Conservation (phyloP, 2,888 invertebrate genomes). For the Rutpela maculata region DNA sequence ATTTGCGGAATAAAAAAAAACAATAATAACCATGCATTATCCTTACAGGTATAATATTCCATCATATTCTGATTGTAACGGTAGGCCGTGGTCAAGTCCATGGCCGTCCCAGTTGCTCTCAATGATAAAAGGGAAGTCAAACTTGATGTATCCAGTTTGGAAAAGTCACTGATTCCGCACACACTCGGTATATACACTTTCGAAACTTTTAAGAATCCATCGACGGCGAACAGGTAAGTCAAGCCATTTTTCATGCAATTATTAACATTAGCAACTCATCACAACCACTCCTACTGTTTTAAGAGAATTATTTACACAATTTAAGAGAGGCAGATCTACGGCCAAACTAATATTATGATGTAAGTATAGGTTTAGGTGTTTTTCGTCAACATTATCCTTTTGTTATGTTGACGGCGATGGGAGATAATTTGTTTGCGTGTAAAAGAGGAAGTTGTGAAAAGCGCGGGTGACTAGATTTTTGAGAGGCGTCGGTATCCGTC, state of each 20-base stretch:
- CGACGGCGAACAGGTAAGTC: neutral
- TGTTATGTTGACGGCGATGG: neutral
- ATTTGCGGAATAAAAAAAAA: neutral
- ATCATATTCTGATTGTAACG: conserved; percentile 98
- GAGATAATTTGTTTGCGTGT: neutral
- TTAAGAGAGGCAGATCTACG: neutral
- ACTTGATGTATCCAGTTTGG: conserved; percentile 82
- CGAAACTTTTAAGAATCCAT: conserved; percentile 31
- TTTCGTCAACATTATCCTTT: neutral
- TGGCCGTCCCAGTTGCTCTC: conserved; percentile 82
- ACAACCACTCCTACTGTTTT: conserved; percentile 9
- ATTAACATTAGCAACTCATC: neutral
- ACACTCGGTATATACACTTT: conserved; percentile 48
- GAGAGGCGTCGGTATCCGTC: conserved; percentile 66
- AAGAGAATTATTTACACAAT: conserved; percentile 12
- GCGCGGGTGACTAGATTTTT: conserved; percentile 50
- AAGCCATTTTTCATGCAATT: neutral
- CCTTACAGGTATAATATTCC: conserved; percentile 98
- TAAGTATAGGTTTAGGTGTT: conserved; percentile 1
- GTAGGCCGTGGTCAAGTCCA: conserved; percentile 96
- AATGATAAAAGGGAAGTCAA: conserved; percentile 81
- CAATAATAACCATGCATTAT: conserved; percentile 14
- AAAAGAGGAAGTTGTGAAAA: conserved; percentile 7
- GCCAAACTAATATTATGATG: neutral
- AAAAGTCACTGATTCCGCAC: conserved; percentile 41